Evolutionary conservation across 2,888 invertebrate genomes (phyloP).

Genomic region (Dioctria rufipes): DNA sequence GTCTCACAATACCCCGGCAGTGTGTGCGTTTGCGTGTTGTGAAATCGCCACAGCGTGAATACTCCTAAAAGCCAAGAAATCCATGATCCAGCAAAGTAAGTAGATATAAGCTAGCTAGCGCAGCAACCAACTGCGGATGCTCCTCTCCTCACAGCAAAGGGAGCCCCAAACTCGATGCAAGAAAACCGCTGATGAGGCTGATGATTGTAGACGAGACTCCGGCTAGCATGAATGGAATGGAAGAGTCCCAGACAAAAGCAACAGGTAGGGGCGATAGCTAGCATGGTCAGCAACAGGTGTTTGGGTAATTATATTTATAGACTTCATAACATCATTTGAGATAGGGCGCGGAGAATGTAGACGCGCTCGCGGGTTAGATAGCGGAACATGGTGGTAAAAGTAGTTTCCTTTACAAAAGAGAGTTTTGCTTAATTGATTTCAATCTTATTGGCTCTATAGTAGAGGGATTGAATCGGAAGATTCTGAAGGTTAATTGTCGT

Average conservation of each 20-base stretch:
- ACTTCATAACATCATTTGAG: conserved; percentile 51
- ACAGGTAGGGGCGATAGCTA: conserved; percentile 55
- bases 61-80: neutral
- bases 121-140: conserved; percentile 7
- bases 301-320: conserved; percentile 59
- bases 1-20: neutral
- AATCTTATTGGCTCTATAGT: conserved; percentile 41
- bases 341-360: neutral
- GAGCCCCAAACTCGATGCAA: conserved; percentile 6
- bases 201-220: neutral
- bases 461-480: neutral
- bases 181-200: conserved; percentile 7
- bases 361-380: neutral
- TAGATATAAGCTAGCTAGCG: no score
- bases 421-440: conserved; percentile 54
- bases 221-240: conserved; percentile 44
- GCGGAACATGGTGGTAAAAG: conserved; percentile 11
- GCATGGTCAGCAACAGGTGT: conserved; percentile 58
- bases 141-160: conserved; percentile 27
- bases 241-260: conserved; percentile 5
- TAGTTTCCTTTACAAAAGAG: conserved; percentile 50
- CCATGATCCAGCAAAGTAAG: conserved; percentile 8
- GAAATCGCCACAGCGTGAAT: no score
- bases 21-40: conserved; percentile 52
- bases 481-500: conserved; percentile 50